A percentile compares a stretch with the other conserved stretches of the same genome.
Conservation (phyloP, 2,113 vertebrate genomes). For the Trogon surrucura region DNA sequence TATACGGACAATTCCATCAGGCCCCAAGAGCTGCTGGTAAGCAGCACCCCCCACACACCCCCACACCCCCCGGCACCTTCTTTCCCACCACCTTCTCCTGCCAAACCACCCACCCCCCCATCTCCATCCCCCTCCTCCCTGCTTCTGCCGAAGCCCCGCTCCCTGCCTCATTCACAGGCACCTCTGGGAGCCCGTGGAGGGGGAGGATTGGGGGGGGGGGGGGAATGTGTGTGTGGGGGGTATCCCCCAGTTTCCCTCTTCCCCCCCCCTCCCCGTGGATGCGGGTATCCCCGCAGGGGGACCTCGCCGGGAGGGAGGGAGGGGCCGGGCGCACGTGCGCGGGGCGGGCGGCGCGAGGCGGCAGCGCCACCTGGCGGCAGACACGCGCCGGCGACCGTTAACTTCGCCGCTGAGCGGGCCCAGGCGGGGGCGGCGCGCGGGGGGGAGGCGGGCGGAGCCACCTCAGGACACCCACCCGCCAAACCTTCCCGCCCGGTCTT, state of each 20-base stretch:
- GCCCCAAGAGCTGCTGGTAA: conserved; percentile 97
- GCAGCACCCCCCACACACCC: conserved; percentile 19
- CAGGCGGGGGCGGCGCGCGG: too few species aligned
- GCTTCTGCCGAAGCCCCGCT: background rate
- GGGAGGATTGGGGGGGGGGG: too few species aligned
- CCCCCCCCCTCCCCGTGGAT: background rate
- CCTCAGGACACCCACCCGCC: too few species aligned
- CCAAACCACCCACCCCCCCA: too few species aligned
- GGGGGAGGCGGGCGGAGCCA: too few species aligned
- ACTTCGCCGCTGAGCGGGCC: conserved; percentile 78
- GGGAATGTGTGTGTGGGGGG: too few species aligned
- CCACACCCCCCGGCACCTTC: background rate
- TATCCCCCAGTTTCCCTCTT: too few species aligned
- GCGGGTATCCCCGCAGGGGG: background rate
- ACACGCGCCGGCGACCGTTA: conserved; percentile 76
- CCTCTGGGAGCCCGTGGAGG: too few species aligned
- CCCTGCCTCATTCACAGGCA: background rate
- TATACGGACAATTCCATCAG: conserved; percentile 97
- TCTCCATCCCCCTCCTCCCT: background rate
- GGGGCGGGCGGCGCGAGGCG: background rate
- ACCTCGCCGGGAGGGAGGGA: background rate
- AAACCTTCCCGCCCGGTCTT: too few species aligned
- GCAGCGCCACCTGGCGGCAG: conserved; percentile 84
- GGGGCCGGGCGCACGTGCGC: background rate
- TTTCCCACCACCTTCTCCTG: background rate